Base-by-base conservation (phyloP, 2,113 vertebrate species). In the Xenopus laevis region DNA sequence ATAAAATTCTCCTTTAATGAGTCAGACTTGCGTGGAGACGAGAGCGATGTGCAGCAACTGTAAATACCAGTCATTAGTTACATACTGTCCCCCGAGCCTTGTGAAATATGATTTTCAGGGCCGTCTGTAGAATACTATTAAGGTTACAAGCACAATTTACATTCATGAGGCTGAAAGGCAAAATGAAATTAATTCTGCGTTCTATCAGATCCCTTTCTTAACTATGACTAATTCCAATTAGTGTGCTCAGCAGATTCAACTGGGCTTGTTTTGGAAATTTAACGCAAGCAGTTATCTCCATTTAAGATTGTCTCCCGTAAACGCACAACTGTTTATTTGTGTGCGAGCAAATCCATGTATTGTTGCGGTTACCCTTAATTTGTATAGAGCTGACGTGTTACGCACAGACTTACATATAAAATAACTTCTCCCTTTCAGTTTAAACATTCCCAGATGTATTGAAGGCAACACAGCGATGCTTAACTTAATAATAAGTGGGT, bases 11-110 rank as follows among this genome's bases (percentile, higher is more conserved):
- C 33, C 63, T 27, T 27, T 84, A 71, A 81, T 86, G 80, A 80
- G 81, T 82, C 44, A 74, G 80, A 82, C 85, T 88, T 77, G 81
- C 78, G 71, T 79, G 70, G 78, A 85, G 86, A 84, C 83, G 80
- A 83, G 77, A 52, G 23, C 23, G 52, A 81, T 84, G 85, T 76
- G 81, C 85, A 66, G 68, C 81, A 86, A 85, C 85, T 87, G 87
- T 90, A 91, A 92, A 92, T 89, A 92, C 81, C 82, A 77, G 88
- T 91, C 88, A 88, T 90, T 92, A 90, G 88, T 84, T 86, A 85
- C 85, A 88, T 89, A 84, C 84, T 89, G 87, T 90, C 91, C 89
- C 88, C 81, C 78, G 89, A 90, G 91, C 84, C 88, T 82, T 86
- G 72, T 85, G 82, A 88, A 91, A 85, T 88, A 81, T 82, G 81